Base-by-base conservation (phyloP, 1,140 invertebrate species). In the Nasonia longicornis region DNA sequence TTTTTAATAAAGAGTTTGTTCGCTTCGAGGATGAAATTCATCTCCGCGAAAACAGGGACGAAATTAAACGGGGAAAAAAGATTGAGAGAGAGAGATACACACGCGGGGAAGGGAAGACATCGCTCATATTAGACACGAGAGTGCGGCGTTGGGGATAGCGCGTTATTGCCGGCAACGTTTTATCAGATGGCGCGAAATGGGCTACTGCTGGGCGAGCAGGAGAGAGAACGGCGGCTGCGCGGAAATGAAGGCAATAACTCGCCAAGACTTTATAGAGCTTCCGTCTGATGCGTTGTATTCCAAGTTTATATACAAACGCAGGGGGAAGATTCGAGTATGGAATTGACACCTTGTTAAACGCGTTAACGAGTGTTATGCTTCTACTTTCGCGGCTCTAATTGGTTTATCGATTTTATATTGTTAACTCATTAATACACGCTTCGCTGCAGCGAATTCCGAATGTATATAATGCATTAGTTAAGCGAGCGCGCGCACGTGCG, bases 191-290 rank as follows among this genome's bases (percentile, higher is more conserved):
- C 52, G 31, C n/a, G 48, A 76, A 74, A 74, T 74, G 16, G 72
- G 58, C 29, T 38, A 52, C 29, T 45, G 71, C n/a, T 48, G 2
- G 7, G 71, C 14, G 16, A 58, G 3, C 20, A 1, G 26, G 26
- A 26, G 52, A 16, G 16, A 58, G 12, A 20, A 16, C 52, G 16
- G 52, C 20, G 16, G 35, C 69, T n/a, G 3, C 74, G 74, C 58
- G 74, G 74, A 76, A 76, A 76, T 76, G 74, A 76, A 76, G 74
- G 74, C 35, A 76, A 76, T 76, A 76, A 76, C 31, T 76, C 14
- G n/a, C 74, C 1, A 66, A 38, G 52, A 31, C 74, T 76, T 42
- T 63, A 10, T 58, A 31, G 3, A 29, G 12, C 10, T 71, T 71
- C 26, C 69, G 35, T 31, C 14, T 3, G 16, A n/a, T 8, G 35